Evolutionary conservation across 2,113 vertebrate species (phyloP).

Genomic region (Rhombomys opimus): DNA sequence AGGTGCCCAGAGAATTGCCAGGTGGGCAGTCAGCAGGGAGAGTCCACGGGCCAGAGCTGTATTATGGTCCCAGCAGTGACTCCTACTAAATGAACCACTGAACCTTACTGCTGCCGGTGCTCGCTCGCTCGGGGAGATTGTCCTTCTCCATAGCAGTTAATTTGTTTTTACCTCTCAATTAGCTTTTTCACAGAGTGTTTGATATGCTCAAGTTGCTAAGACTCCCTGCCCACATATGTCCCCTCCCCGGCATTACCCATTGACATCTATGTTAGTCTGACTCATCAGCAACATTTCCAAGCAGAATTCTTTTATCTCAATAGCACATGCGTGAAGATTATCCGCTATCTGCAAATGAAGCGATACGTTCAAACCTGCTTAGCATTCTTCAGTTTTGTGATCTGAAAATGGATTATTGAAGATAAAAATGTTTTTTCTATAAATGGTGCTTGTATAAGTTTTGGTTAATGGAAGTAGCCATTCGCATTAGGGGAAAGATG

Average conservation of each 20-base stretch:
- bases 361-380: background rate
- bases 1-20: slow-evolving; percentile 79
- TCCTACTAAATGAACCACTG: slow-evolving; percentile 71
- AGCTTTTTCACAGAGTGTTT: slow-evolving; percentile 81
- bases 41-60: slow-evolving; percentile 68
- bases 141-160: slow-evolving; percentile 80
- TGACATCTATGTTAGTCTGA: slow-evolving; percentile 76
- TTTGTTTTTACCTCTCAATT: slow-evolving; percentile 86
- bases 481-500: background rate
- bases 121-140: slow-evolving; percentile 75
- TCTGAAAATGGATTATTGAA: background rate
- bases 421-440: slow-evolving; percentile 5
- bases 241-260: slow-evolving; percentile 59
- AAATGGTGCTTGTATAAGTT: background rate
- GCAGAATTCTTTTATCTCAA: slow-evolving; percentile 50
- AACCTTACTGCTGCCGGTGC: slow-evolving; percentile 69
- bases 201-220: slow-evolving; percentile 74
- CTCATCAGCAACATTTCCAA: slow-evolving; percentile 19
- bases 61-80: slow-evolving; percentile 71
- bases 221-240: slow-evolving; percentile 72
- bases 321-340: slow-evolving; percentile 26
- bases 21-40: slow-evolving; percentile 81
- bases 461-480: background rate
- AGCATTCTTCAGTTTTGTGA: background rate
- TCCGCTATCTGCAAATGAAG: slow-evolving; percentile 36